These are phyloP conservation scores for Muschampia plurimacula DNA, from an alignment of 2,888 invertebrate genomes.

Conservation along the genomic window DNA sequence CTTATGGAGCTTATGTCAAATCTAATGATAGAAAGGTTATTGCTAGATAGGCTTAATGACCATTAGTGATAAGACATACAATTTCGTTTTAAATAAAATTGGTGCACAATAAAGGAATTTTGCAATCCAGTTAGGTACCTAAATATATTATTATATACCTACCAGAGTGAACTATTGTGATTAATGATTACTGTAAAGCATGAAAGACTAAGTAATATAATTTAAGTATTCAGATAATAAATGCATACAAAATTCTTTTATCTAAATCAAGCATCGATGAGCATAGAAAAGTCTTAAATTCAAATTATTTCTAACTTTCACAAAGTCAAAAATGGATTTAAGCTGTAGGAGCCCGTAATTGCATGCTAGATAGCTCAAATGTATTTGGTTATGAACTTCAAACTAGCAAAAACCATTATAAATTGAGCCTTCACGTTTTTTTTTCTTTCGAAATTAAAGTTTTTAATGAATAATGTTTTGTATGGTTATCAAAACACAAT, in stretches of 20 bases:
- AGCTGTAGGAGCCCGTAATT: background rate
- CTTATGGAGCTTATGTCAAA: conserved; percentile 1
- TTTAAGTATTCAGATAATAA: background rate
- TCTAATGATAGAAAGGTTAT: background rate
- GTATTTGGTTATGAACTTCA: conserved; percentile 9
- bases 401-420: conserved; percentile 2
- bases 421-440: background rate
- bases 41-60: too few species aligned
- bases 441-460: conserved; percentile 5
- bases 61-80: too few species aligned
- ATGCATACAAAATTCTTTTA: background rate
- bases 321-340: conserved; percentile 5
- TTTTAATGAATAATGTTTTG: conserved; percentile 6
- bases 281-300: too few species aligned
- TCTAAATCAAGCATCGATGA: too few species aligned
- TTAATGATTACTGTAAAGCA: too few species aligned
- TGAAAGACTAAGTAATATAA: background rate
- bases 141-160: too few species aligned
- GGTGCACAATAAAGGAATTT: too few species aligned
- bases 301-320: too few species aligned
- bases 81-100: too few species aligned
- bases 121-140: too few species aligned
- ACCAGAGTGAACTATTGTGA: too few species aligned
- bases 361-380: conserved; percentile 10
- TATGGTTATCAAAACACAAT: conserved; percentile 1